Conservation (phyloP, 2,797 vertebrate species). For the Alauda arvensis region DNA sequence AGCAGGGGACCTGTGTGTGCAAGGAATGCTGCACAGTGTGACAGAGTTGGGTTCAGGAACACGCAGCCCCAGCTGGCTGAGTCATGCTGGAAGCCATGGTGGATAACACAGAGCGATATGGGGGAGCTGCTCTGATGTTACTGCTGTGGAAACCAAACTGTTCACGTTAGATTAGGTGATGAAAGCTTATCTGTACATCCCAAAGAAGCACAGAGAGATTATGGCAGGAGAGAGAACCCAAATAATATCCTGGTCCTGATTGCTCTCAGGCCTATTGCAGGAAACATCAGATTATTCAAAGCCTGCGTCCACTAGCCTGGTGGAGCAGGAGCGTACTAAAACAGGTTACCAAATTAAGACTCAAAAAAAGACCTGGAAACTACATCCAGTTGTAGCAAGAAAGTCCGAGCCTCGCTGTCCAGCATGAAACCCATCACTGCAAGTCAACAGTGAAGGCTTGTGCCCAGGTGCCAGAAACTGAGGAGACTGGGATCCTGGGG, state of each 20-base stretch:
- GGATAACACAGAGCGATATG: neutral
- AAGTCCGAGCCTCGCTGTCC: neutral
- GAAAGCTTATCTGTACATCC: neutral
- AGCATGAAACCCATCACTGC: accelerated
- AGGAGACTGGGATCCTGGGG: neutral
- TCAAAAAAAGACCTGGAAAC: neutral
- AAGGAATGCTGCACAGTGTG: neutral
- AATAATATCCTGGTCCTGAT: neutral
- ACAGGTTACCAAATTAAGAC: neutral
- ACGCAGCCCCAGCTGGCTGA: accelerated
- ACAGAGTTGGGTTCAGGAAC: neutral
- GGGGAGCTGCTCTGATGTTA: neutral
- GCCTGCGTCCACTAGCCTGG: neutral
- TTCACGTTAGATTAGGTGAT: neutral
- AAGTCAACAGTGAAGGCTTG: neutral
- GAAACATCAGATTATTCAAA: neutral
- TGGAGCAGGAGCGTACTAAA: neutral
- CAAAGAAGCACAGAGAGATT: neutral
- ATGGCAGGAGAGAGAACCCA: neutral
- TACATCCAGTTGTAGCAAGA: neutral
- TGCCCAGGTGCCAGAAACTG: neutral
- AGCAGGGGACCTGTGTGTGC: no score
- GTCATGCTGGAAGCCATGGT: neutral
- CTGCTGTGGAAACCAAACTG: neutral
- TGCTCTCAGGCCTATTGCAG: neutral